These are phyloP conservation scores for Epizoanthus rinbou DNA, from an alignment of 92 coral and sea anemone genomes.

Conservation along the genomic window DNA sequence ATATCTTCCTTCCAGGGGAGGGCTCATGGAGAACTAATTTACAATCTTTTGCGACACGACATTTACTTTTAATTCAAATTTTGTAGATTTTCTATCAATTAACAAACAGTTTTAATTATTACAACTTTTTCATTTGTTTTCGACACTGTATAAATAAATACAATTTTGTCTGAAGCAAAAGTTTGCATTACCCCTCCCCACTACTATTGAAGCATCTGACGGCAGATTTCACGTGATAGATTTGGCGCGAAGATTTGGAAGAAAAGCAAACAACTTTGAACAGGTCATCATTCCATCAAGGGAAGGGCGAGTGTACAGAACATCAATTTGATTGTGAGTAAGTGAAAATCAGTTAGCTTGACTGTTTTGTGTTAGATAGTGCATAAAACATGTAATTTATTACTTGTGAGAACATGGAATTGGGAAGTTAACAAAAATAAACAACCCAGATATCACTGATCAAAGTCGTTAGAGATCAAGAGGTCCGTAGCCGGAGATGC, in stretches of 20 bases:
- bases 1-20: neutral
- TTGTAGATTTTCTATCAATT: no score
- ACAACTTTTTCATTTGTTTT: no score
- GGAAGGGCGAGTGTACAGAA: neutral
- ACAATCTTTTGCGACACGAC: no score
- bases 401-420: no score
- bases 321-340: neutral
- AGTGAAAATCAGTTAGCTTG: neutral
- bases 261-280: neutral
- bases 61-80: no score
- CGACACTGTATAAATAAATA: no score
- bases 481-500: no score
- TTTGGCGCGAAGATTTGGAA: slow-evolving; percentile 19
- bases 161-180: neutral
- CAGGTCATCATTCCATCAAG: neutral
- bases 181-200: neutral
- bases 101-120: no score
- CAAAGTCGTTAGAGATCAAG: no score
- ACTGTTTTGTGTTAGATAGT: neutral
- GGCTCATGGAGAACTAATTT: neutral
- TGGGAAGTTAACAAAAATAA: no score
- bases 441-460: no score
- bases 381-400: no score
- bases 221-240: neutral
- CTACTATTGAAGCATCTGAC: neutral